Conservation (phyloP, 2,797 vertebrate genomes). For the Enteromius viviparus region DNA sequence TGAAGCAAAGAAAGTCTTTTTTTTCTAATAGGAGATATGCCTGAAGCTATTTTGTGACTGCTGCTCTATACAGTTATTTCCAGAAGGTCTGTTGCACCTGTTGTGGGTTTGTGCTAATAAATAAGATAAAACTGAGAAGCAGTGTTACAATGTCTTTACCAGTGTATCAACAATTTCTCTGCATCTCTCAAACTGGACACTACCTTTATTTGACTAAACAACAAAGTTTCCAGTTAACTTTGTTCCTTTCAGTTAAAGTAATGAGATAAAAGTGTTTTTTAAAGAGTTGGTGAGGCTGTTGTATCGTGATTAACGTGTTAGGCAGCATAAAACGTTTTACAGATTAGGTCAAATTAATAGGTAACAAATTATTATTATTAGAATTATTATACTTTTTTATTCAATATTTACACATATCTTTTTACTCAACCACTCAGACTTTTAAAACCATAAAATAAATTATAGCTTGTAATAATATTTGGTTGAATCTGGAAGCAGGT, state of each 20-base stretch:
- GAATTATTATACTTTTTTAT: not conserved
- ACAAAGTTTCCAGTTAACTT: slow-evolving; percentile 44
- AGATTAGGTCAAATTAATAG: slow-evolving; percentile 54
- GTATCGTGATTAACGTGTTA: slow-evolving; percentile 67
- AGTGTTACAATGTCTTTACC: not conserved
- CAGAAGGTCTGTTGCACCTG: slow-evolving; percentile 32
- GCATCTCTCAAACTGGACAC: not conserved
- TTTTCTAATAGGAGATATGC: slow-evolving; percentile 3
- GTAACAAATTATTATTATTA: slow-evolving; percentile 31
- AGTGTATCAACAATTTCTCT: slow-evolving; percentile 5
- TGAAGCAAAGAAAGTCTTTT: slow-evolving; percentile 1
- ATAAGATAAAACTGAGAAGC: slow-evolving; percentile 7
- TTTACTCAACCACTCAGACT: not conserved
- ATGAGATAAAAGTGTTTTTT: slow-evolving; percentile 65
- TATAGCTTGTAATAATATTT: not conserved
- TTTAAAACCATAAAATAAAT: not conserved
- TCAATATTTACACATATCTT: not conserved
- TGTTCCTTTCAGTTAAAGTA: slow-evolving; percentile 45
- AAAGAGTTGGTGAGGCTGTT: slow-evolving; percentile 62
- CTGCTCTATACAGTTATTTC: slow-evolving; percentile 10
- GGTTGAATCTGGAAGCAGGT: not conserved
- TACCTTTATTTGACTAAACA: slow-evolving; percentile 1
- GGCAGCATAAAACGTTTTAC: slow-evolving; percentile 63
- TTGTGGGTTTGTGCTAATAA: slow-evolving; percentile 10
- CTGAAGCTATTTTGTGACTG: slow-evolving; percentile 27